Evolutionary conservation across 2,888 invertebrate genomes (phyloP), one percentile per base, ranked within the genome.

Genomic region (Scaptomyza caliginosa): DNA sequence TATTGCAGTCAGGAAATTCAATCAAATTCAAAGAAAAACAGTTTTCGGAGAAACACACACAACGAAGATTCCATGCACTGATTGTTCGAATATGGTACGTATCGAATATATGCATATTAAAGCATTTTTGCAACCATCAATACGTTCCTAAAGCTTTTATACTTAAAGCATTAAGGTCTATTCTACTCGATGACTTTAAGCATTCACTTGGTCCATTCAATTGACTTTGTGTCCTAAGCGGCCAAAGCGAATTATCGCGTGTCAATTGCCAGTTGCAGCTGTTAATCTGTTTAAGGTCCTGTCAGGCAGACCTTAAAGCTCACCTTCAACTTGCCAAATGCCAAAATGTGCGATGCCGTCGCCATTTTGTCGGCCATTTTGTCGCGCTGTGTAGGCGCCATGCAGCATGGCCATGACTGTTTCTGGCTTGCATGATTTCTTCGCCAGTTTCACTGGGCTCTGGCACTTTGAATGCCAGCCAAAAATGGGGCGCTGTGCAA

Each of bases 361-460:
- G 82, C 79, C 85, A 81, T 72, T 64, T 80, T 51, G 78, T 60
- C 77, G 84, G 82, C 78, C 74, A 59, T 78, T 80, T 73, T 63
- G 75, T 75, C 65, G 77, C 81, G 54, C 54, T 70, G 59, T 65
- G 76, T 75, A 78, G 80, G 82, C 80, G 80, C 80, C 80, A 82
- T 70, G 70, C 64, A 71, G 52, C 60, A 34, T 8, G 71, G 55
- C 78, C 78, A 48, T 74, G 71, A 46, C 69, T 71, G 51, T 56
- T 56, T 63, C 43, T 60, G 62, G 58, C 57, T 65, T 66, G 60
- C 58, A 67, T 75, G 81, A 78, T 70, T 70, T 77, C 65, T 69
- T 66, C 50, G 48, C 66, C 54, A 74, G 49, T 62, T 57, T 48
- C 57, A 39, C 39, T 58, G 36, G 39, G 38, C 52, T 2, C 34